Percentiles rank a stretch among this genome's conserved stretches.
phyloP scores from a whole-genome alignment of 2,888 invertebrate genomes.

The Yponomeuta cagnagella region DNA sequence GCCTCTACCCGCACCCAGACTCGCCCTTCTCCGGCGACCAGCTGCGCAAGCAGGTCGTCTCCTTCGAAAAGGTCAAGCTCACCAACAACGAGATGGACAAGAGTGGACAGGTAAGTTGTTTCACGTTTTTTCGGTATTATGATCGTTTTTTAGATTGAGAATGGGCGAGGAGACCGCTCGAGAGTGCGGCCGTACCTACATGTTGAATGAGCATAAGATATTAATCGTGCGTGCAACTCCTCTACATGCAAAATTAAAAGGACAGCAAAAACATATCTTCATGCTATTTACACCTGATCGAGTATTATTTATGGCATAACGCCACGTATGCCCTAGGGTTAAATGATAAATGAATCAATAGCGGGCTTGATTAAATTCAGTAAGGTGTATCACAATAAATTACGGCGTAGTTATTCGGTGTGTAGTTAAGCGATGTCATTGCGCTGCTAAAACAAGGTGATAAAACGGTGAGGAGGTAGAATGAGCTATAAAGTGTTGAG shows the following conservation, averaged over 20 bases:
- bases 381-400: slow-evolving; percentile 11
- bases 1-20: slow-evolving; percentile 97
- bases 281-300: slow-evolving; percentile 1
- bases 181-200: too few species aligned
- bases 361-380: slow-evolving; percentile 9
- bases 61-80: slow-evolving; percentile 98
- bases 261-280: not conserved
- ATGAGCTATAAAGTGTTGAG: slow-evolving; percentile 51
- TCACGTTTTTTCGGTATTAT: not conserved
- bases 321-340: slow-evolving; percentile 1
- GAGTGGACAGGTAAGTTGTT: slow-evolving; percentile 88
- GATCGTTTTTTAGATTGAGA: not conserved
- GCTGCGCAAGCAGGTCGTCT: slow-evolving; percentile 95
- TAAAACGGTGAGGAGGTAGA: slow-evolving; percentile 38
- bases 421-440: slow-evolving; percentile 13
- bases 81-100: slow-evolving; percentile 99
- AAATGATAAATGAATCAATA: slow-evolving; percentile 10
- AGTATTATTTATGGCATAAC: slow-evolving; percentile 1
- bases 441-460: slow-evolving; percentile 37
- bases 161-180: too few species aligned
- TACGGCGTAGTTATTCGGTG: slow-evolving; percentile 10
- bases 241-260: not conserved
- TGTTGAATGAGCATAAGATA: too few species aligned
- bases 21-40: slow-evolving; percentile 97
- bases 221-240: not conserved